A percentile compares a stretch with the other conserved stretches of the same genome.
phyloP scores from a whole-genome alignment of 2,888 invertebrate species.

The Bombyx huttoni region DNA sequence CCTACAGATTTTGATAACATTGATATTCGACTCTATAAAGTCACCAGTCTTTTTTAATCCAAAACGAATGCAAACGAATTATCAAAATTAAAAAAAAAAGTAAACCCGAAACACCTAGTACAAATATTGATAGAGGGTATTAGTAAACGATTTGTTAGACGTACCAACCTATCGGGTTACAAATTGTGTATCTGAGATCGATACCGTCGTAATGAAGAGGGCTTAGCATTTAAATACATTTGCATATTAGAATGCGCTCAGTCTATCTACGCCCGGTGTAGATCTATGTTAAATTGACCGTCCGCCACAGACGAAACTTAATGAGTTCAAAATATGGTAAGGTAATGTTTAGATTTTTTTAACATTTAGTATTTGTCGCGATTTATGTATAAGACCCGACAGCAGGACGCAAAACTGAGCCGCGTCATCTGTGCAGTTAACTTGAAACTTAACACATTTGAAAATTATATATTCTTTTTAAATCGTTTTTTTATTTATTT shows the following conservation, averaged over 20 bases:
- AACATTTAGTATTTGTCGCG: not conserved
- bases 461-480: too few relatives aligned
- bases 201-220: slow-evolving; percentile 70
- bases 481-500: too few relatives aligned
- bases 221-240: slow-evolving; percentile 72
- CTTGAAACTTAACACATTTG: too few relatives aligned
- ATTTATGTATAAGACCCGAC: not conserved
- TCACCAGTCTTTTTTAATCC: too few relatives aligned
- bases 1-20: too few relatives aligned
- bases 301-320: not conserved
- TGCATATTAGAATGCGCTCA: slow-evolving; percentile 70
- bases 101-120: not conserved
- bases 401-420: too few relatives aligned
- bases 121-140: slow-evolving; percentile 16
- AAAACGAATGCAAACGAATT: too few relatives aligned
- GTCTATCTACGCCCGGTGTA: slow-evolving; percentile 21
- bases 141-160: slow-evolving; percentile 51
- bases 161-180: slow-evolving; percentile 62
- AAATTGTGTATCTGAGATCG: slow-evolving; percentile 72
- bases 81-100: not conserved
- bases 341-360: not conserved
- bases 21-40: too few relatives aligned
- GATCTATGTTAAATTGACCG: not conserved
- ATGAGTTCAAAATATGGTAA: not conserved
- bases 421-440: too few relatives aligned